Conservation (phyloP, 2,797 vertebrate genomes). For the Thunnus albacares region DNA sequence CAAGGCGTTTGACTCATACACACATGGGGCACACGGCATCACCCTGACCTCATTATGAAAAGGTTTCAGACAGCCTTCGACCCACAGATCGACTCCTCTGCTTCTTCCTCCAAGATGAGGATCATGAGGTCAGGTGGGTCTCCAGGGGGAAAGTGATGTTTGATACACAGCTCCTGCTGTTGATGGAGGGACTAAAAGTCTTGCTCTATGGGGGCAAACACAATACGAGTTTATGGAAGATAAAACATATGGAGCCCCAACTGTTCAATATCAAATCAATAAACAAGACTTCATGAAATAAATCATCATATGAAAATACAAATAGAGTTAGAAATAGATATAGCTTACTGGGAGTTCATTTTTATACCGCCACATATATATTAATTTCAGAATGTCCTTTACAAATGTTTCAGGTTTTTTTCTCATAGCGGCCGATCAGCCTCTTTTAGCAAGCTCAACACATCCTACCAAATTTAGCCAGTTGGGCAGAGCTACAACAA, state of each 20-base stretch:
- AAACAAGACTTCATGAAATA: no score
- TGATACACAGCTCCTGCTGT: conserved; percentile 27
- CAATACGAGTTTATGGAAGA: background rate
- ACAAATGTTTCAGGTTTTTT: no score
- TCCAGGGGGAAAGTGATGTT: conserved; percentile 9
- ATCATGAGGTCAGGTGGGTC: conserved; percentile 40
- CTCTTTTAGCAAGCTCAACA: no score
- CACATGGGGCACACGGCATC: conserved; percentile 19
- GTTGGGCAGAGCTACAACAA: no score
- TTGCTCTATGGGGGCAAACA: background rate
- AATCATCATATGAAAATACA: no score
- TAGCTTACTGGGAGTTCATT: no score
- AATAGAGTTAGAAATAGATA: no score
- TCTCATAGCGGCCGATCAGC: no score
- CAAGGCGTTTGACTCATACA: conserved; percentile 55
- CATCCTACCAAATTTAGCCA: no score
- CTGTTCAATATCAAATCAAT: no score
- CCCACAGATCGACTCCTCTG: conserved; percentile 45
- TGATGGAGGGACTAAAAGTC: conserved; percentile 8
- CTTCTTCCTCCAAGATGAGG: conserved; percentile 27
- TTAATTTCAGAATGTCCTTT: no score
- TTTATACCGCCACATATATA: no score
- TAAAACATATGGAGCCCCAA: background rate
- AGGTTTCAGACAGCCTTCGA: conserved; percentile 52
- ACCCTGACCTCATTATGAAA: conserved; percentile 70